Conservation (phyloP, 2,888 invertebrate species). For the Eumacrocentrus americanus region DNA sequence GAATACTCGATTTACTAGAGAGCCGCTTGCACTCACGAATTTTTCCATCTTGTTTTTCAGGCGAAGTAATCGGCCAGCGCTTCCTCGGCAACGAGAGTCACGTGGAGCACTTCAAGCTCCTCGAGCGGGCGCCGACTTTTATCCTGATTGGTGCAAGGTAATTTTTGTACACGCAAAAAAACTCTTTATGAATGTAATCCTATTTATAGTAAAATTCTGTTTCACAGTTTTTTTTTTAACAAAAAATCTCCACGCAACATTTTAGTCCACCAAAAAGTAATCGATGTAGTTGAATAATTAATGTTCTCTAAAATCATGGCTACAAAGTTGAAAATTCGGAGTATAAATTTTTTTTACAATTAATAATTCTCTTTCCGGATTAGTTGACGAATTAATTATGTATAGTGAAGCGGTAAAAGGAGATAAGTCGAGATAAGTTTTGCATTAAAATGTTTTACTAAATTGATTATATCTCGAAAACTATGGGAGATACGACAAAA, state of each 20-base stretch:
- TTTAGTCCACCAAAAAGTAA: not conserved
- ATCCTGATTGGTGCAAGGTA: conserved; percentile 90
- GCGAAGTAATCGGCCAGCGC: conserved; percentile 75
- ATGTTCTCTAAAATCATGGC: not conserved
- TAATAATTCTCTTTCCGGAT: no score
- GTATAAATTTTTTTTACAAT: not conserved
- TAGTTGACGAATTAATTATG: no score
- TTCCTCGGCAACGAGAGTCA: conserved; percentile 81
- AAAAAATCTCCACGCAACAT: not conserved
- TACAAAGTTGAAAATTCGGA: not conserved
- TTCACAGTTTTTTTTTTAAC: not conserved
- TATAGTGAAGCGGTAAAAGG: no score
- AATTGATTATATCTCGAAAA: no score
- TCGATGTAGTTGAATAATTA: no score
- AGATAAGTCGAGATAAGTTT: no score
- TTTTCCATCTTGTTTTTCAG: conserved; percentile 62
- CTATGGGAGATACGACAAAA: no score
- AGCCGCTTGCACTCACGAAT: conserved; percentile 21
- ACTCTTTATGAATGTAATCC: no score
- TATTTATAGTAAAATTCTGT: no score
- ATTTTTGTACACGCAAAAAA: conserved; percentile 52
- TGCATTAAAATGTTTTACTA: no score
- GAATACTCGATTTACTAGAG: conserved; percentile 21
- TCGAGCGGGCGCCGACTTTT: conserved; percentile 84
- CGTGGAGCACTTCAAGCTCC: conserved; percentile 86